Evolutionary conservation across 1,140 invertebrate species (phyloP).

Genomic region (Gonatopus flavifemur): DNA sequence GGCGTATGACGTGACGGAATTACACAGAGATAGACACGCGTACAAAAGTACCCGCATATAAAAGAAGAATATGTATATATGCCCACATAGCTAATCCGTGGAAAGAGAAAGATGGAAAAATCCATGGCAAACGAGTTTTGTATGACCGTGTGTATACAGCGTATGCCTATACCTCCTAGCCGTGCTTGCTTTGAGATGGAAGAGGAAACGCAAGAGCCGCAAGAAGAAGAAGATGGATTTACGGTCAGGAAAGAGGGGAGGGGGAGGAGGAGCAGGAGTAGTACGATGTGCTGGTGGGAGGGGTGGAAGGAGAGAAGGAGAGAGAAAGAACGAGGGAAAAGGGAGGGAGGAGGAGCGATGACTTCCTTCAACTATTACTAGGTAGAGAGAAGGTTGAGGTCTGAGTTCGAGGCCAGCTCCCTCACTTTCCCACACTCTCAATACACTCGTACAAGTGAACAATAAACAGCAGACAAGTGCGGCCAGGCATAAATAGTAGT

Average conservation of each 20-base stretch:
- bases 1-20: too few species aligned
- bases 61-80: too few species aligned
- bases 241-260: background rate
- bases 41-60: too few species aligned
- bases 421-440: slow-evolving; percentile 44
- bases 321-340: background rate
- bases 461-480: background rate
- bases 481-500: too few species aligned
- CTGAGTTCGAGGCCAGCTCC: slow-evolving; percentile 44
- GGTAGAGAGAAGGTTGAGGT: slow-evolving; percentile 41
- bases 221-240: background rate
- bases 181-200: too few species aligned
- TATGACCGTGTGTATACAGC: too few species aligned
- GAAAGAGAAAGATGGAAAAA: too few species aligned
- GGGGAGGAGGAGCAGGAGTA: background rate
- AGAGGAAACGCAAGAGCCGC: slow-evolving; percentile 11
- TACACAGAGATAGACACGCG: too few species aligned
- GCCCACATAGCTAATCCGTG: too few species aligned
- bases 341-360: slow-evolving; percentile 6
- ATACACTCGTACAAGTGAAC: too few species aligned
- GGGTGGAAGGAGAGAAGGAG: background rate
- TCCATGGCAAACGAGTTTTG: too few species aligned
- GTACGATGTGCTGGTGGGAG: background rate
- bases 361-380: background rate
- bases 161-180: too few species aligned